Evolutionary conservation across 2,113 vertebrate genomes (phyloP), one percentile per base, ranked within the genome.

Genomic region (Theristicus caerulescens): DNA sequence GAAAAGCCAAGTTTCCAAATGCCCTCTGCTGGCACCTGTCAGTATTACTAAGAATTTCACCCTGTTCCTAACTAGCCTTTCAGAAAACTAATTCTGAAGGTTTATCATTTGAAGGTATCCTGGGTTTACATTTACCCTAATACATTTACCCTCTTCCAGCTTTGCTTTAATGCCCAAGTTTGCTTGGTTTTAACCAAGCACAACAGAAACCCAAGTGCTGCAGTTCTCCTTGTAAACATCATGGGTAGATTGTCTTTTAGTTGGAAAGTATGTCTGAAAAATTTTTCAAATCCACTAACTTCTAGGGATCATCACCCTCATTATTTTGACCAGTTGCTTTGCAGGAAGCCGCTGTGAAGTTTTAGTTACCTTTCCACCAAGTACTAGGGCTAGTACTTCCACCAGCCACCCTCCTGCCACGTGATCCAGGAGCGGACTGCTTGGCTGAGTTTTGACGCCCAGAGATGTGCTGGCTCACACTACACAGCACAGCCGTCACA

Each of bases 21-120:
- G 94, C 93, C 96, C 95, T 96, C 95, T 96, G 94, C 87, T 94
- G 96, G 96, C 82, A 92, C 62, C 58, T 65, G 26, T 47, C 77
- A 82, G 81, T 18, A 93, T 82, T 14, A 79, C 70, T 13, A 13
- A 76, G 40, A 81, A 55, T 52, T 47, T 58, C 67, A 54, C 32
- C 82, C 49, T 7, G 5, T 7, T 71, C 22, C 79, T 36, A 26
- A 72, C 9, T 1, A 42, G 24, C 44, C 46, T 58, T 49, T 54
- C 38, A 4, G 13, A 20, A 44, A 65, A 49, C n/a, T 21, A 2
- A 17, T 42, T 76, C n/a, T 25, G 17, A 57, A 72, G 54, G 21
- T 40, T 62, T 46, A 36, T 20, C 9, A 73, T 17, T 54, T 69
- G 49, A 71, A 54, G 61, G 38, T 32, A 44, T 5, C 36, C 34